A percentile compares a stretch with the other conserved stretches of the same genome.
These are phyloP conservation scores for Myopa testacea DNA, from an alignment of 2,888 invertebrate species.

Conservation along the genomic window DNA sequence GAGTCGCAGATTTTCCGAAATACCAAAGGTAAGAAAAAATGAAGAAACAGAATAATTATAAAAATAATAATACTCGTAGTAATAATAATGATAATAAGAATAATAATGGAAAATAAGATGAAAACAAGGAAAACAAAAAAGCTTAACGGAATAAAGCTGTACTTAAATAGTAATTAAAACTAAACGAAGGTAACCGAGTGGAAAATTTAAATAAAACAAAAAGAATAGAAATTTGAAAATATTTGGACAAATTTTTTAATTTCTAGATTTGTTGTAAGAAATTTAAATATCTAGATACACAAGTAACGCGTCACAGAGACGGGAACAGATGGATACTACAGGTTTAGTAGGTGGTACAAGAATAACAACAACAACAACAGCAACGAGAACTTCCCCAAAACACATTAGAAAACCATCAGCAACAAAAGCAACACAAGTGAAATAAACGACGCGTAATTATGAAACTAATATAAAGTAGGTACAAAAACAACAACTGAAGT, in stretches of 20 bases:
- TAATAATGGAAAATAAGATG: background rate
- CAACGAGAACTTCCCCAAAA: background rate
- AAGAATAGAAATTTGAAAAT: background rate
- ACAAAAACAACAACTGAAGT: background rate
- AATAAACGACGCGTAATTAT: too few species aligned
- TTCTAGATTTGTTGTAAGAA: background rate
- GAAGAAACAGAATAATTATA: too few species aligned
- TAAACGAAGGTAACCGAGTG: background rate
- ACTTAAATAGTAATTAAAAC: background rate
- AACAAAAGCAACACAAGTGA: background rate
- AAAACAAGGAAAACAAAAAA: background rate
- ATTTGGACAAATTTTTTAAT: constrained; percentile 2
- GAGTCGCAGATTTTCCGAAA: background rate
- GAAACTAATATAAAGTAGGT: background rate
- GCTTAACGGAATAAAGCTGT: background rate
- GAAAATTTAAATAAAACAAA: background rate
- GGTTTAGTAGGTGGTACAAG: background rate
- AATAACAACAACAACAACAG: background rate
- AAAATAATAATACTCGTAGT: too few species aligned
- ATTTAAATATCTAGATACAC: background rate
- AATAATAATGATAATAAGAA: background rate
- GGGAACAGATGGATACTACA: background rate
- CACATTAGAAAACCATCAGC: background rate
- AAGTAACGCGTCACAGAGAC: too few species aligned
- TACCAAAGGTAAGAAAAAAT: background rate